phyloP scores from a whole-genome alignment of 2,888 invertebrate species.

The Sinelater perroti region DNA sequence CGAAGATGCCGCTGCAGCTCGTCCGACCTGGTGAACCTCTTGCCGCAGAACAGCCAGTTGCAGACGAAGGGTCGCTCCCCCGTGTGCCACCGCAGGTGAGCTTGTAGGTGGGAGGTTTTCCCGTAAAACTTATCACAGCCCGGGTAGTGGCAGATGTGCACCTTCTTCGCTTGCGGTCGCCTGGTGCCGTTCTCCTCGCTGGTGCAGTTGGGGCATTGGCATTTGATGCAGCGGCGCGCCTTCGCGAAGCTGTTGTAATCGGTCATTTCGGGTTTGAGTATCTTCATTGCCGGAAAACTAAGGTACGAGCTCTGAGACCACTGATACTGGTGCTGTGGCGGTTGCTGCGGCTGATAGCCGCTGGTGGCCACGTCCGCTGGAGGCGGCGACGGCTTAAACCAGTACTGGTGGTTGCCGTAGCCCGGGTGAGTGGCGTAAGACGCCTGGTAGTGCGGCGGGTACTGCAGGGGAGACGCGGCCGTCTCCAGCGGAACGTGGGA shows the following conservation, averaged over 20 bases:
- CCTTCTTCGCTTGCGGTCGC: slow-evolving; percentile 83
- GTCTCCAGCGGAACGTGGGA: slow-evolving; percentile 54
- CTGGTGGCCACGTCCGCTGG: slow-evolving; percentile 57
- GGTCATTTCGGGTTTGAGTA: slow-evolving; percentile 60
- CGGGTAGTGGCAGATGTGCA: slow-evolving; percentile 86
- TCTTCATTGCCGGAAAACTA: slow-evolving; percentile 52
- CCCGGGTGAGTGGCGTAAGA: slow-evolving; percentile 42
- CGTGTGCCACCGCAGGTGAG: slow-evolving; percentile 81
- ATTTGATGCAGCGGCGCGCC: slow-evolving; percentile 77
- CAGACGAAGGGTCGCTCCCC: slow-evolving; percentile 92
- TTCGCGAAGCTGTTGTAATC: slow-evolving; percentile 58
- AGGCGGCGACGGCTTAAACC: slow-evolving; percentile 59
- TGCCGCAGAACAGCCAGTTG: slow-evolving; percentile 88
- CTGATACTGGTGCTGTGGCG: slow-evolving; percentile 60
- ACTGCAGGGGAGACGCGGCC: slow-evolving; percentile 54
- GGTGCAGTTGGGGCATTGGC: slow-evolving; percentile 83
- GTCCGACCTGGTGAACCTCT: slow-evolving; percentile 90
- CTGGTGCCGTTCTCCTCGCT: slow-evolving; percentile 80
- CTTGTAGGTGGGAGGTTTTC: slow-evolving; percentile 86
- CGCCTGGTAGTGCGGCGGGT: slow-evolving; percentile 56
- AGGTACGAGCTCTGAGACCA: slow-evolving; percentile 64
- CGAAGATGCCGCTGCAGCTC: slow-evolving; percentile 88
- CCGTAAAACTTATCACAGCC: slow-evolving; percentile 91
- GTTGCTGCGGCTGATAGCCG: slow-evolving; percentile 62
- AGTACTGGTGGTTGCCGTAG: slow-evolving; percentile 54